Conservation (phyloP, 2,113 vertebrate species). For the Tragelaphus buxtoni region DNA sequence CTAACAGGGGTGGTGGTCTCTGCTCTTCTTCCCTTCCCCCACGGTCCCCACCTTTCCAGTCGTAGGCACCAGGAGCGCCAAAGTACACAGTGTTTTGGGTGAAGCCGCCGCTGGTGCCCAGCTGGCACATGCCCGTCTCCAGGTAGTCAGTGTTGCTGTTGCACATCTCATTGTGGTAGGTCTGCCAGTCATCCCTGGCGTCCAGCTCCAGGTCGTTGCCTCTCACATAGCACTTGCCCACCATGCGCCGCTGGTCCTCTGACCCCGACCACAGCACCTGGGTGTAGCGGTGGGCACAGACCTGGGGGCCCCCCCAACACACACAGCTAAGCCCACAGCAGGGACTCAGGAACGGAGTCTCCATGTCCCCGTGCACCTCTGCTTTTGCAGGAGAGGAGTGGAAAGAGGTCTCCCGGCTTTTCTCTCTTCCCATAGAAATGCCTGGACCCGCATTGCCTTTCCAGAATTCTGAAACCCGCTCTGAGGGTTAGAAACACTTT, state of each 20-base stretch:
- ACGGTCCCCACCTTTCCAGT: slow-evolving; percentile 88
- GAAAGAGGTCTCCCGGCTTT: background rate
- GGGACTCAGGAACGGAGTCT: background rate
- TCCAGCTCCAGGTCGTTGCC: slow-evolving; percentile 88
- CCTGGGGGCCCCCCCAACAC: slow-evolving; percentile 77
- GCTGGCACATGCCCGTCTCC: slow-evolving; percentile 90
- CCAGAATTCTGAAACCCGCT: background rate
- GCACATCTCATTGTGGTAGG: slow-evolving; percentile 88
- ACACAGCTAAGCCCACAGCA: background rate
- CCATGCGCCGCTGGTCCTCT: slow-evolving; percentile 89
- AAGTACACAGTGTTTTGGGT: slow-evolving; percentile 85
- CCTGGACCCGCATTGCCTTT: background rate
- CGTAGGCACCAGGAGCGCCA: slow-evolving; percentile 86
- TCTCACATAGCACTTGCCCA: slow-evolving; percentile 92
- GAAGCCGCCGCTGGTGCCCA: slow-evolving; percentile 93
- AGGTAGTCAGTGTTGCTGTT: slow-evolving; percentile 83
- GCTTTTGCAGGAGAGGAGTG: background rate
- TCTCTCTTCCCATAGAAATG: background rate
- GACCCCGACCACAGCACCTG: slow-evolving; percentile 80
- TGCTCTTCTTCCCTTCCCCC: too few relatives aligned
- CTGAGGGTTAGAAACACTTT: background rate
- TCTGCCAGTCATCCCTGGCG: slow-evolving; percentile 88
- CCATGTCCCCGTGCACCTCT: background rate
- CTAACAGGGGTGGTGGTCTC: background rate
- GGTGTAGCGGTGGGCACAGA: slow-evolving; percentile 93